These are phyloP conservation scores for Gymnorhina tibicen DNA, from an alignment of 2,113 vertebrate genomes.

Conservation along the genomic window DNA sequence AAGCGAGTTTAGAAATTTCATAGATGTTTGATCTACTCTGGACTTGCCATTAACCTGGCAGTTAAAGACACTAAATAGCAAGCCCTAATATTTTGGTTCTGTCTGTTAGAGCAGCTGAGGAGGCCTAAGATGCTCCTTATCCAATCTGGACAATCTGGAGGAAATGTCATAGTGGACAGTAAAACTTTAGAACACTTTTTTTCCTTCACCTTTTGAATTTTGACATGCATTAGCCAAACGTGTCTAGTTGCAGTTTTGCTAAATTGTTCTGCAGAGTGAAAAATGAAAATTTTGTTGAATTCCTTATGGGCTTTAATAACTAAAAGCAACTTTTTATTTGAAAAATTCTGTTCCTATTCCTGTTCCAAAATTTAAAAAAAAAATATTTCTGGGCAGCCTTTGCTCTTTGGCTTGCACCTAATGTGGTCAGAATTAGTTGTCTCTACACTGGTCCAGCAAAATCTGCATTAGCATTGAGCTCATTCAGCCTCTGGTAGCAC, in stretches of 20 bases:
- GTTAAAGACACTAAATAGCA: background rate
- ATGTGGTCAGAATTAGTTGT: background rate
- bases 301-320: background rate
- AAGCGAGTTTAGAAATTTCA: background rate
- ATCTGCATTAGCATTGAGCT: background rate
- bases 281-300: background rate
- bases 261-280: background rate
- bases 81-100: background rate
- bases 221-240: background rate
- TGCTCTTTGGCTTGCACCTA: background rate
- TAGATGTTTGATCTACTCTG: background rate
- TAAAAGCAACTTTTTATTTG: background rate
- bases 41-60: background rate
- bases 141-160: background rate
- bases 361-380: background rate
- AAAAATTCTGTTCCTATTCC: background rate
- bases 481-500: background rate
- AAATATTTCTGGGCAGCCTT: background rate
- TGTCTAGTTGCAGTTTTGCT: background rate
- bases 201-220: background rate
- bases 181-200: background rate
- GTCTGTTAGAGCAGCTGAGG: background rate
- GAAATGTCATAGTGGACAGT: background rate
- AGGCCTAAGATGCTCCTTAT: background rate
- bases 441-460: fast-evolving